Percentiles rank a stretch among this genome's conserved stretches.
These are phyloP conservation scores for Lagenorhynchus albirostris DNA, from an alignment of 2,113 vertebrate species.

Conservation along the genomic window DNA sequence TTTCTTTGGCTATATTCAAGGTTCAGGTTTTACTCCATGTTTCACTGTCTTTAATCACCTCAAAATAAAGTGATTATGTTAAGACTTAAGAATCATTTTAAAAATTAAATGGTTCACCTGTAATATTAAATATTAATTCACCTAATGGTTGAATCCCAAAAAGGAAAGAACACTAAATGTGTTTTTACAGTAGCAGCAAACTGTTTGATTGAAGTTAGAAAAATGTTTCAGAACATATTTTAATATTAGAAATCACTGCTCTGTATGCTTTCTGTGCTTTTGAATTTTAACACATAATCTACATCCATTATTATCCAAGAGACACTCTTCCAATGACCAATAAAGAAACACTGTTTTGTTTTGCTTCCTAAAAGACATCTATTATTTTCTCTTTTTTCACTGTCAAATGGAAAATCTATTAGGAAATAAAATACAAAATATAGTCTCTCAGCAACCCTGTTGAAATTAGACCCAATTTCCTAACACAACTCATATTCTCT, in stretches of 20 bases:
- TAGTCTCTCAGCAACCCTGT: not conserved
- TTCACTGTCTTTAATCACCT: not conserved
- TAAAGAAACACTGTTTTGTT: not conserved
- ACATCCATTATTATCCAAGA: not conserved
- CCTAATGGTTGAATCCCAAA: not conserved
- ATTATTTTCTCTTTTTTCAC: constrained; percentile 1
- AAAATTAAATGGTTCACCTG: not conserved
- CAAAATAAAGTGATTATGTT: not conserved
- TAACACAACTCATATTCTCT: not conserved
- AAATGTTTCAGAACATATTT: not conserved
- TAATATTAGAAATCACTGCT: not conserved
- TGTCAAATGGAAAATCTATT: not conserved
- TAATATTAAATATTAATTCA: not conserved
- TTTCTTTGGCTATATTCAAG: constrained; percentile 57
- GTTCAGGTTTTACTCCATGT: constrained; percentile 56
- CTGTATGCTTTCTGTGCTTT: not conserved
- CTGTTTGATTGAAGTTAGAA: not conserved
- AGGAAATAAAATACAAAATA: constrained; percentile 1
- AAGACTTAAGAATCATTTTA: not conserved
- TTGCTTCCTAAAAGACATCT: not conserved
- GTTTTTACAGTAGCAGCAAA: not conserved
- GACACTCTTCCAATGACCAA: not conserved
- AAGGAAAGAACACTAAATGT: not conserved
- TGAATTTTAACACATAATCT: not conserved
- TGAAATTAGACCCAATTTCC: constrained; percentile 8